These are phyloP conservation scores for Coturnix japonica DNA, from an alignment of 2,113 vertebrate genomes.

Conservation along the genomic window DNA sequence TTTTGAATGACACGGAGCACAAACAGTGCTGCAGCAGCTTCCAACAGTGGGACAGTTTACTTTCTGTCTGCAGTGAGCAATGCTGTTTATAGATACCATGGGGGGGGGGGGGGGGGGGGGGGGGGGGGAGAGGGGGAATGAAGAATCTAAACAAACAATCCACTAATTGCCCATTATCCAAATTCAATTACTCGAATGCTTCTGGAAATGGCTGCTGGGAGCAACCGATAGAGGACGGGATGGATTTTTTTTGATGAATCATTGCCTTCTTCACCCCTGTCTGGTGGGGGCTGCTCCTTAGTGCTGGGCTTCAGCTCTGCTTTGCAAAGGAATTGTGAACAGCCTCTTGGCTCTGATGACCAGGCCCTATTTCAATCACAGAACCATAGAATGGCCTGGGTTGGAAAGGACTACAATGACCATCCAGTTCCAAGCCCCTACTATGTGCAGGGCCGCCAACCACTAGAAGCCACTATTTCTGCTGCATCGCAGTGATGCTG, in stretches of 20 bases:
- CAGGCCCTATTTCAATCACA: not conserved
- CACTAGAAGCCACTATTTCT: not conserved
- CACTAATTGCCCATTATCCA: slow-evolving; percentile 67
- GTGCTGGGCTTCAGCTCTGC: not conserved
- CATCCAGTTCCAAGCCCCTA: no score
- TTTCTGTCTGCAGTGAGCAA: slow-evolving; percentile 4
- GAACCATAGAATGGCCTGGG: no score
- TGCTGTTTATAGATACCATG: slow-evolving; percentile 59
- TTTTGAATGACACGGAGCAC: not conserved
- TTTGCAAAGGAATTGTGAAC: not conserved
- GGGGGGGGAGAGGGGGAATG: no score
- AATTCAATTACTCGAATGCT: slow-evolving; percentile 64
- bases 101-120: no score
- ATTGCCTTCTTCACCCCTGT: not conserved
- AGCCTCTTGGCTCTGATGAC: not conserved
- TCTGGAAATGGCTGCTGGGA: slow-evolving; percentile 51
- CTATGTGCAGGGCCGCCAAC: no score
- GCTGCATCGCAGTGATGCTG: fast-evolving
- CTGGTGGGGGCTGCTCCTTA: not conserved
- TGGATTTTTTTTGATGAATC: slow-evolving; percentile 35
- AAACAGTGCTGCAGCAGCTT: not conserved
- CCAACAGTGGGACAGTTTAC: slow-evolving; percentile 42
- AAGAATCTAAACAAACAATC: slow-evolving; percentile 67
- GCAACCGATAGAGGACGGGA: not conserved
- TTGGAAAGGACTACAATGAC: no score